phyloP scores from a whole-genome alignment of 1,140 invertebrate genomes.

The Diorhabda sublineata region DNA sequence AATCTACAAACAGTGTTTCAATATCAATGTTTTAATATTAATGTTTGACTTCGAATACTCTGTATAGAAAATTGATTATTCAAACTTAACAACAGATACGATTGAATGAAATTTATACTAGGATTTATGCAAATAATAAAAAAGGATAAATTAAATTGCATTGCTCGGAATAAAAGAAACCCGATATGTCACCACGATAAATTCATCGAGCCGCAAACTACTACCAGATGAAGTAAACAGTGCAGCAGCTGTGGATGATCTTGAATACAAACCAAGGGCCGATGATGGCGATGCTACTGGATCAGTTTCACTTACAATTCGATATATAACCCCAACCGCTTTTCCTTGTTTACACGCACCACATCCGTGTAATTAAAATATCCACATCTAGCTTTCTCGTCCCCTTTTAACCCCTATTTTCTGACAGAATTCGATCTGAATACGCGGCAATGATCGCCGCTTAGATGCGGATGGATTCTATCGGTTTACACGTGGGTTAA shows the following conservation, averaged over 20 bases:
- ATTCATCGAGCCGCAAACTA: constrained; percentile 38
- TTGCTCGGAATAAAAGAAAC: not conserved
- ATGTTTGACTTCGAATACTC: too few relatives aligned
- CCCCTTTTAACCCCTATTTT: not conserved
- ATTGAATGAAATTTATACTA: too few relatives aligned
- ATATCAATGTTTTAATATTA: too few relatives aligned
- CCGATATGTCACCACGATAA: constrained; percentile 18
- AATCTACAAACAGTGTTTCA: too few relatives aligned
- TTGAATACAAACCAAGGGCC: constrained; percentile 3
- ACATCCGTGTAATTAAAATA: constrained; percentile 33
- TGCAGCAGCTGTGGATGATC: constrained; percentile 37
- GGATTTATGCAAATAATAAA: too few relatives aligned
- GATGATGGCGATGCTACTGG: constrained; percentile 1
- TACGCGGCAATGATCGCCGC: not conserved
- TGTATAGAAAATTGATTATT: too few relatives aligned
- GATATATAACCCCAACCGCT: constrained; percentile 27
- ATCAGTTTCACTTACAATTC: constrained; percentile 37
- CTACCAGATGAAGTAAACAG: constrained; percentile 42
- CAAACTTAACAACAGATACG: too few relatives aligned
- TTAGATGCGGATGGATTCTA: not conserved
- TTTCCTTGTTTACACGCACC: constrained; percentile 35
- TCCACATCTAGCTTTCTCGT: constrained; percentile 7
- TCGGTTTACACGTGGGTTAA: too few relatives aligned
- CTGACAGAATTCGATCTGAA: not conserved
- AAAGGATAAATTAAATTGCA: too few relatives aligned